Conservation (phyloP, 1,140 invertebrate species). For the Bombus difficillimus region DNA sequence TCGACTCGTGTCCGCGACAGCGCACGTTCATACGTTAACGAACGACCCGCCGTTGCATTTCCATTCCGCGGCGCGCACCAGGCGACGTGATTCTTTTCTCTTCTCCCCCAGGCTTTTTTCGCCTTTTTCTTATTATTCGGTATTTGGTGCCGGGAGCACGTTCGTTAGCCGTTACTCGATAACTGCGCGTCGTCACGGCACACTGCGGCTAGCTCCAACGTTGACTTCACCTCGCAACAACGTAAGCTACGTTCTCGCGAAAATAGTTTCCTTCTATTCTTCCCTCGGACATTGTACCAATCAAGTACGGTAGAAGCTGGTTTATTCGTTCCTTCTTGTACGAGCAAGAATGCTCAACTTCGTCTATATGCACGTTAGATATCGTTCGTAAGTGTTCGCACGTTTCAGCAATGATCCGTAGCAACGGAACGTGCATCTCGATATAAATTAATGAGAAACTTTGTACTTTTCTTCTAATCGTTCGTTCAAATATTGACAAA, state of each 20-base stretch:
- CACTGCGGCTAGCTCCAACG: slow-evolving; percentile 62
- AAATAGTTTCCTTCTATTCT: slow-evolving; percentile 2
- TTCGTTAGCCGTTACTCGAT: slow-evolving; percentile 65
- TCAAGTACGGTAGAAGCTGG: too few relatives aligned
- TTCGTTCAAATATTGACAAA: too few relatives aligned
- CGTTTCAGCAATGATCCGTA: too few relatives aligned
- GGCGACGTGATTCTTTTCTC: slow-evolving; percentile 49
- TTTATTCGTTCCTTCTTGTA: too few relatives aligned
- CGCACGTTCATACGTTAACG: slow-evolving; percentile 10
- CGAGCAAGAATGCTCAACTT: too few relatives aligned
- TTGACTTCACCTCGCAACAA: slow-evolving; percentile 55
- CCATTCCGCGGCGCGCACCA: slow-evolving; percentile 42
- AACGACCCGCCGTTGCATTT: slow-evolving; percentile 1
- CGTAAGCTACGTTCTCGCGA: slow-evolving; percentile 44
- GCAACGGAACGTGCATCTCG: too few relatives aligned
- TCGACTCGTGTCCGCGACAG: slow-evolving; percentile 8
- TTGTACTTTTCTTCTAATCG: too few relatives aligned
- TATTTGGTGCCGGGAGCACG: slow-evolving; percentile 78
- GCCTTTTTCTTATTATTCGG: slow-evolving; percentile 71
- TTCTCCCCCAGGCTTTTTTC: neutral
- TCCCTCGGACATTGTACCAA: neutral
- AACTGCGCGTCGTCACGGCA: slow-evolving; percentile 70
- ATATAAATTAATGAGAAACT: too few relatives aligned
- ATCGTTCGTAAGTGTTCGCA: too few relatives aligned
- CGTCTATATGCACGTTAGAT: too few relatives aligned